phyloP scores from a whole-genome alignment of 2,888 invertebrate species.

The Meiosimyza decipiens region DNA sequence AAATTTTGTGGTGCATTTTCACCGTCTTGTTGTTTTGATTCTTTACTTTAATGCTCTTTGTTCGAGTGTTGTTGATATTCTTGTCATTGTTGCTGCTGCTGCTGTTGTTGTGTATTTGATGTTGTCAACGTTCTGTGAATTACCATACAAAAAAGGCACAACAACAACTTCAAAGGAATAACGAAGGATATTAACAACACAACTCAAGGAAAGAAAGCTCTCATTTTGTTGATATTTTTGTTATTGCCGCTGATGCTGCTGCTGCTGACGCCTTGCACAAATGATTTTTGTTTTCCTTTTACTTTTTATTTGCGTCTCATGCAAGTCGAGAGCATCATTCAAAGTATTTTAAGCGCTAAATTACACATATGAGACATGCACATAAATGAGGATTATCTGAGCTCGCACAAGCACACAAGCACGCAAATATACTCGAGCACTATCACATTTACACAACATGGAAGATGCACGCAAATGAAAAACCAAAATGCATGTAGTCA shows the following conservation, averaged over 20 bases:
- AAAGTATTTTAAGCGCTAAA: conserved; percentile 34
- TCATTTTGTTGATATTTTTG: conserved; percentile 17
- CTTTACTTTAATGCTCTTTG: conserved; percentile 17
- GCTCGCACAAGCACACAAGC: no score
- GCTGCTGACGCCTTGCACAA: conserved; percentile 13
- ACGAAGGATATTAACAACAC: no score
- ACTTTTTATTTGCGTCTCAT: neutral
- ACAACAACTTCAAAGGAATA: no score
- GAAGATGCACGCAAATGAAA: neutral
- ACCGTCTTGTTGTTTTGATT: conserved; percentile 26
- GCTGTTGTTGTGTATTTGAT: conserved; percentile 18
- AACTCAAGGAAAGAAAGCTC: no score
- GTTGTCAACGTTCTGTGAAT: no score
- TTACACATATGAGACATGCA: conserved; percentile 33
- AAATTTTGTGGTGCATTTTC: no score
- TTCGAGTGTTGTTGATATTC: conserved; percentile 16
- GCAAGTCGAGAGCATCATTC: conserved; percentile 22
- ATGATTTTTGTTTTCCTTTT: neutral
- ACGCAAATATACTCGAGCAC: conserved; percentile 50
- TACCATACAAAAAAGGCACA: no score
- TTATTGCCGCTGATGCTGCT: conserved; percentile 22
- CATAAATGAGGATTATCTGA: conserved; percentile 30
- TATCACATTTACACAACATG: conserved; percentile 10
- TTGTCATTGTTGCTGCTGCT: conserved; percentile 25
- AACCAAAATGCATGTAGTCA: conserved; percentile 14